Conservation (phyloP, 1,140 invertebrate genomes). For the Brachionus asplanchnoidis region DNA sequence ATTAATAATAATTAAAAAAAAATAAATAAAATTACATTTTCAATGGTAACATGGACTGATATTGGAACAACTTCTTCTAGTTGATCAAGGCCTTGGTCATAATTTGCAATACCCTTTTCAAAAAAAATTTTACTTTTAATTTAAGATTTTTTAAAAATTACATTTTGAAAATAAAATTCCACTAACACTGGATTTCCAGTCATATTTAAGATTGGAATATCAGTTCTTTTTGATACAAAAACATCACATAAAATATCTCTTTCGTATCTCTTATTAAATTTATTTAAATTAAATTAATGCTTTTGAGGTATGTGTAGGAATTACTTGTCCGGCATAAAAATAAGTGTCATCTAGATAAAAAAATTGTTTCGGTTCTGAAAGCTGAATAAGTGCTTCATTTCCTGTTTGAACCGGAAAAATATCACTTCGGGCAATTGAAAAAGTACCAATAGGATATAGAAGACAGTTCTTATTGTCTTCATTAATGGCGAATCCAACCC, state of each 20-base stretch:
- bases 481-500: slow-evolving; percentile 18
- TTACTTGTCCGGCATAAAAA: slow-evolving; percentile 33
- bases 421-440: slow-evolving; percentile 2
- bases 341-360: slow-evolving; percentile 11
- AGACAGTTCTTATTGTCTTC: not conserved
- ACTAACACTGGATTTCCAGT: not conserved
- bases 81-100: not conserved
- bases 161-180: slow-evolving; percentile 22
- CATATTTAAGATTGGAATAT: not conserved
- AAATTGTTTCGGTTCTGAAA: not conserved
- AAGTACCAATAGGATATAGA: slow-evolving; percentile 35
- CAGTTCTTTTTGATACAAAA: slow-evolving; percentile 22
- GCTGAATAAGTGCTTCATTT: not conserved
- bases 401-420: not conserved
- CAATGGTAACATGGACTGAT: not conserved
- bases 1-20: not conserved
- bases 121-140: not conserved
- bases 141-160: not conserved
- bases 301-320: too few species aligned
- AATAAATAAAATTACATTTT: slow-evolving; percentile 5
- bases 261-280: not conserved
- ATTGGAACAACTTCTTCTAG: slow-evolving; percentile 32
- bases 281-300: not conserved
- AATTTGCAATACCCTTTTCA: not conserved
- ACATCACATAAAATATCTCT: slow-evolving; percentile 37